Evolutionary conservation across 2,113 vertebrate species (phyloP).

Genomic region (Gallinago media): DNA sequence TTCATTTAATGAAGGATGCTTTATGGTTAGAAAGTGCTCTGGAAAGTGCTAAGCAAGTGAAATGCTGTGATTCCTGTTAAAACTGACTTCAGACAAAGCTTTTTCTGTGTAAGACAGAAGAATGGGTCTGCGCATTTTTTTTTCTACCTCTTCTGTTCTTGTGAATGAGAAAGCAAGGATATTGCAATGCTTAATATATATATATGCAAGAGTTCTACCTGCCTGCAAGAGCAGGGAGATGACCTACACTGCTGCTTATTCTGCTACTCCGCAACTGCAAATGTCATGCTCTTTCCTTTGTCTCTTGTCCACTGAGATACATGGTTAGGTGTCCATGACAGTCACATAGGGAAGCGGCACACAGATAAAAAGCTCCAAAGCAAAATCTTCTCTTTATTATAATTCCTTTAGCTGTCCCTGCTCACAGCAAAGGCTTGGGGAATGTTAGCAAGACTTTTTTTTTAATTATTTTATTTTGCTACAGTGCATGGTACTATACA

Average conservation of each 20-base stretch:
- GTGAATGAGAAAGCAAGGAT: background rate
- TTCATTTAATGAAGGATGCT: background rate
- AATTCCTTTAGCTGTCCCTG: background rate
- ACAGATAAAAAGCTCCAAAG: constrained; percentile 7
- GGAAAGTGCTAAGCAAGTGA: background rate
- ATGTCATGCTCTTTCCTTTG: background rate
- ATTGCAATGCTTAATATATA: background rate
- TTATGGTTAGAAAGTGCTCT: background rate
- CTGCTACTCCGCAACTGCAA: background rate
- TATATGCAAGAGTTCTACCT: background rate
- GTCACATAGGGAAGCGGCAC: background rate
- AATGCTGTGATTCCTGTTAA: background rate
- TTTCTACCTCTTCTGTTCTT: background rate
- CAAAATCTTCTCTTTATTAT: background rate
- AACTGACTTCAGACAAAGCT: background rate
- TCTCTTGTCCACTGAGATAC: background rate
- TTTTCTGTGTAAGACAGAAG: background rate
- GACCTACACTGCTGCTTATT: background rate
- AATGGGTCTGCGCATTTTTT: background rate
- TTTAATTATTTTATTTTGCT: background rate
- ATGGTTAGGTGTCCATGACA: background rate
- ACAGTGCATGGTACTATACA: background rate
- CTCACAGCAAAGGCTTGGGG: background rate
- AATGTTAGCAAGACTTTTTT: background rate
- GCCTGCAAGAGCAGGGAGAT: background rate